Evolutionary conservation across 2,113 vertebrate genomes (phyloP), one percentile per base, ranked within the genome.

Genomic region (Daphoenositta chrysoptera): DNA sequence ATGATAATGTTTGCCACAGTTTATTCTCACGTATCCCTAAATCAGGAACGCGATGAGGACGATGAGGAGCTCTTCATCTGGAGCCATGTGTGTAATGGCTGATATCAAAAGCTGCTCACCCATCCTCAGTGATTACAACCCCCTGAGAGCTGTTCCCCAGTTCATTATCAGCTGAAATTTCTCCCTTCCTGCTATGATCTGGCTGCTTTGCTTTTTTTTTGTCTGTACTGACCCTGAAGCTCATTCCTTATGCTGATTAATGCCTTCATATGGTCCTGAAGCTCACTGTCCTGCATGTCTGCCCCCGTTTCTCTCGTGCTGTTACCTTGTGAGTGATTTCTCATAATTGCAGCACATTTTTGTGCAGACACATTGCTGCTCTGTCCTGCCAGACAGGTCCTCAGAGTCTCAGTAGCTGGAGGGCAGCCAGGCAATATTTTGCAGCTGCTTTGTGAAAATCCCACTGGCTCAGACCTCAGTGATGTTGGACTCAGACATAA

Each of bases 391-490:
- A 92, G 92, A 77, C 82, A 35, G 26, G 40, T 27, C 85, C 82
- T 93, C 33, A 2, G 91, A 84, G 73, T 24, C 47, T 16, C 60
- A 24, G 70, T 14, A 90, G 76, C 85, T 94, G 92, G 88, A 93
- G 71, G 44, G 90, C 76, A 96, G 85, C 92, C 96, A 90, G 88
- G 72, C n/a, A 90, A 56, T 48, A 86, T 80, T 88, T 77, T 95
- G 70, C 87, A 96, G 84, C 87, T 90, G 84, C 82, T 84, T 76
- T 80, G 31, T 91, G 81, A 76, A 89, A 94, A 83, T 80, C 91
- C 70, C 73, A 28, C 48, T 42, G 78, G 53, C 73, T 76, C 78
- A 93, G 66, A 69, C 44, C 81, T 87, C 54, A 11, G 65, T 23
- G 81, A 37, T 79, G 65, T 56, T 87, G 53, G 70, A 63, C 60